Conservation (phyloP, 2,797 vertebrate species). For the Dromococcyx pavoninus region DNA sequence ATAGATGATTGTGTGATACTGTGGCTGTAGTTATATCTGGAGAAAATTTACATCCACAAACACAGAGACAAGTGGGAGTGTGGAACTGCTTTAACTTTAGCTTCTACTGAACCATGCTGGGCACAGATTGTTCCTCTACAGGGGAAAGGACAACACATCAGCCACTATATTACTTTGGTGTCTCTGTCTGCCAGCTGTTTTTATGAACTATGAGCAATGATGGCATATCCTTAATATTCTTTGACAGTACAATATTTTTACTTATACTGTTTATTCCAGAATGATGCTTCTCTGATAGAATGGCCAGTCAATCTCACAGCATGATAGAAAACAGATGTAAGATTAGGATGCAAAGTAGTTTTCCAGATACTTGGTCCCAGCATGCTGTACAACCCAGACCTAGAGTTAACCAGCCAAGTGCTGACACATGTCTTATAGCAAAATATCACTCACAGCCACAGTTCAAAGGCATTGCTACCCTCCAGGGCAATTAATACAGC, state of each 20-base stretch:
- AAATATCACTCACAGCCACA: conserved; percentile 84
- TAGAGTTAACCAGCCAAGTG: conserved; percentile 82
- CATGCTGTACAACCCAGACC: conserved; percentile 75
- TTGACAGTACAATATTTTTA: conserved; percentile 74
- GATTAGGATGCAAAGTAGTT: conserved; percentile 81
- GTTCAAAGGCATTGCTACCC: conserved; percentile 84
- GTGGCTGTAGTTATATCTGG: neutral
- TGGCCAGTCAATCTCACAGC: conserved; percentile 77
- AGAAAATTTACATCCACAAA: neutral
- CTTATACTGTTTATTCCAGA: conserved; percentile 62
- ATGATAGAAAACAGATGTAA: conserved; percentile 83
- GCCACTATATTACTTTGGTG: conserved; percentile 19
- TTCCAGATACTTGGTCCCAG: conserved; percentile 82
- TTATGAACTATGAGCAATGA: conserved; percentile 51
- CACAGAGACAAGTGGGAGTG: neutral
- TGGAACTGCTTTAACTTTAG: neutral
- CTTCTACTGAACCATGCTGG: neutral
- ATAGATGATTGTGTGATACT: neutral
- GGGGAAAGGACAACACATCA: conserved; percentile 33
- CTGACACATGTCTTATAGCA: conserved; percentile 83
- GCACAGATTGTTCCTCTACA: neutral
- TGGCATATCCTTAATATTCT: conserved; percentile 71
- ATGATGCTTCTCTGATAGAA: conserved; percentile 72
- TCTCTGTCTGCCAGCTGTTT: conserved; percentile 62
- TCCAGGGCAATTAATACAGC: conserved; percentile 85